A percentile compares a stretch with the other conserved stretches of the same genome.
Conservation (phyloP, 2,888 invertebrate genomes). For the Abrostola tripartita region DNA sequence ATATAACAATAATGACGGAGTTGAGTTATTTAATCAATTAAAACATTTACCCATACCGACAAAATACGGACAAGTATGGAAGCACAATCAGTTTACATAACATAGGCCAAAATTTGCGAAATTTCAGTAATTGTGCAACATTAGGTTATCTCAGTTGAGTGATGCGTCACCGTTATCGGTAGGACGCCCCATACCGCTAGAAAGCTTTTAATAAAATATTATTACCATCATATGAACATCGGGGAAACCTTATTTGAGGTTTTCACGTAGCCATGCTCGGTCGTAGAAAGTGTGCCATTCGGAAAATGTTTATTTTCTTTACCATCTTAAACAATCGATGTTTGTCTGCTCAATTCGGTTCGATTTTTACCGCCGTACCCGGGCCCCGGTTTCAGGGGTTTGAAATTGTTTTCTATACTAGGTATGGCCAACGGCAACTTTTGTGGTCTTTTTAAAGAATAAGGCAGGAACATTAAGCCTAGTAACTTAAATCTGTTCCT, state of each 20-base stretch:
- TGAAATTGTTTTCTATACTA: too few relatives aligned
- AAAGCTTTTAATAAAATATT: slow-evolving; percentile 75
- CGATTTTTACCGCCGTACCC: background rate
- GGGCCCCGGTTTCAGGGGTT: too few relatives aligned
- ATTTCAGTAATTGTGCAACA: slow-evolving; percentile 49
- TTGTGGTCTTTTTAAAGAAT: too few relatives aligned
- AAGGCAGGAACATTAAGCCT: too few relatives aligned
- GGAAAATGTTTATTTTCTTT: slow-evolving; percentile 44
- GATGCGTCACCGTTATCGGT: slow-evolving; percentile 34
- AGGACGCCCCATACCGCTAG: slow-evolving; percentile 50
- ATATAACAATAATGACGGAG: too few relatives aligned
- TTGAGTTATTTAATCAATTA: too few relatives aligned
- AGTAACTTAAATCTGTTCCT: too few relatives aligned
- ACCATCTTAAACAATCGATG: slow-evolving; percentile 21
- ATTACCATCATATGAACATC: slow-evolving; percentile 63
- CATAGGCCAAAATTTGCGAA: background rate
- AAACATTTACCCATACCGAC: too few relatives aligned
- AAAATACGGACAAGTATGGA: too few relatives aligned
- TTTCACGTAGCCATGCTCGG: slow-evolving; percentile 37
- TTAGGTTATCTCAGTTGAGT: slow-evolving; percentile 36
- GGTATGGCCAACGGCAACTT: too few relatives aligned
- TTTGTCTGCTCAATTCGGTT: slow-evolving; percentile 13
- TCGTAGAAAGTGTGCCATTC: slow-evolving; percentile 34
- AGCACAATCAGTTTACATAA: too few relatives aligned
- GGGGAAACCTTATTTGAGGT: slow-evolving; percentile 67